Evolutionary conservation across 2,797 vertebrate species (phyloP), one percentile per base, ranked within the genome.

Genomic region (Myotis vivesi): DNA sequence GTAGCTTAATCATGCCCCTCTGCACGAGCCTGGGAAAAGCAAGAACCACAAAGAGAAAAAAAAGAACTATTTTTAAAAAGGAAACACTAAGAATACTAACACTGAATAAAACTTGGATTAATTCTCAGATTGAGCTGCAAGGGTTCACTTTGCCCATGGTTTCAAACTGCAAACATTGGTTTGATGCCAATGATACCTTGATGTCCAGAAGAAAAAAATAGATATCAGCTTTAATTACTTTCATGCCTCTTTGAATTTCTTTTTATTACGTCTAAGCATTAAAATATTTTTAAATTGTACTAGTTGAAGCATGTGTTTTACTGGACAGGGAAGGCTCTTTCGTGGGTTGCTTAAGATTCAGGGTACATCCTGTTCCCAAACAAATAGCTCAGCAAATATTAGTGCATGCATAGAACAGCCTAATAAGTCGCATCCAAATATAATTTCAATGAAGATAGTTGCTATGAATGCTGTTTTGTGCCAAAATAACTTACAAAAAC

Each of bases 31-130:
- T 96, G 89, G 77, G 94, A 88, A 96, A 97, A 86, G 33, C 53
- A 94, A 36, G 51, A 95, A 92, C 77, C 77, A 94, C 91, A 94
- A 84, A 83, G 49, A 55, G 44, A 46, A 13, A 91, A 44, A 44
- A 64, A 91, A 89, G 44, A 85, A 59, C 28, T 95, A 69, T 91
- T 96, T 96, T 95, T 92, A 62, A 96, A 92, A 95, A 92, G 38
- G 41, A 93, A 79, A 28, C 71, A 85, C 55, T 89, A 87, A 87
- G 80, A 76, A 95, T 62, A 85, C 77, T 86, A 88, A 73, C 76
- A 72, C 46, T 92, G 87, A 93, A 87, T 75, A 89, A 84, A 96
- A 81, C 66, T 85, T 87, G 44, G 30, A 77, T 77, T 95, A 41
- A 57, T 44, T 89, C 49, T 89, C 20, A 87, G 20, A 46, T 49